phyloP scores from a whole-genome alignment of 2,888 invertebrate species.

The Acronicta alni region DNA sequence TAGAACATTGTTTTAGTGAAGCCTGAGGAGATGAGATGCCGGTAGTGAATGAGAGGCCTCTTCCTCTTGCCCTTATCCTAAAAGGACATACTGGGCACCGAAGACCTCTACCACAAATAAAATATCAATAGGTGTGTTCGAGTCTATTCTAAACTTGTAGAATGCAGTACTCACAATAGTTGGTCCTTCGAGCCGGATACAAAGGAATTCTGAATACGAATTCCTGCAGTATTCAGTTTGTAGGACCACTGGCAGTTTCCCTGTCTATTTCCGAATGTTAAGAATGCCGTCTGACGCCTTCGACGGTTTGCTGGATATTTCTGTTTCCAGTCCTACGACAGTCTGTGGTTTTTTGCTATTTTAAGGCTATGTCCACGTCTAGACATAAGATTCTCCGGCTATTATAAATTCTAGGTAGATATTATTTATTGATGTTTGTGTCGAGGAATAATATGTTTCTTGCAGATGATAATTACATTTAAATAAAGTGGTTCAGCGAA shows the following conservation, averaged over 20 bases:
- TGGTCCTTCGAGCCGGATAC: background rate
- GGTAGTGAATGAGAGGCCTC: too few relatives aligned
- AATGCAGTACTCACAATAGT: too few relatives aligned
- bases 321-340: background rate
- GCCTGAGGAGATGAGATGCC: too few relatives aligned
- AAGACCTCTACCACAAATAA: too few relatives aligned
- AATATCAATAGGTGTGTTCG: too few relatives aligned
- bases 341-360: background rate
- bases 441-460: too few relatives aligned
- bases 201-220: background rate
- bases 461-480: too few relatives aligned
- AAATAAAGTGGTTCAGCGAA: too few relatives aligned
- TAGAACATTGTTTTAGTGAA: too few relatives aligned
- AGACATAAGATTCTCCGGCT: background rate
- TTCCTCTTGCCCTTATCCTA: too few relatives aligned
- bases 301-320: background rate
- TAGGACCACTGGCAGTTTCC: background rate
- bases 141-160: background rate
- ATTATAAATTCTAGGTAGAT: background rate
- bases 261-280: background rate
- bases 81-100: too few relatives aligned
- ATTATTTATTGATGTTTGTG: too few relatives aligned
- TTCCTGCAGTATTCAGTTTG: background rate
- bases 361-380: background rate
- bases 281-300: constrained; percentile 1